Percentiles rank a stretch among this genome's conserved stretches.
phyloP scores from a whole-genome alignment of 1,140 invertebrate species.

The Bombus pascuorum region DNA sequence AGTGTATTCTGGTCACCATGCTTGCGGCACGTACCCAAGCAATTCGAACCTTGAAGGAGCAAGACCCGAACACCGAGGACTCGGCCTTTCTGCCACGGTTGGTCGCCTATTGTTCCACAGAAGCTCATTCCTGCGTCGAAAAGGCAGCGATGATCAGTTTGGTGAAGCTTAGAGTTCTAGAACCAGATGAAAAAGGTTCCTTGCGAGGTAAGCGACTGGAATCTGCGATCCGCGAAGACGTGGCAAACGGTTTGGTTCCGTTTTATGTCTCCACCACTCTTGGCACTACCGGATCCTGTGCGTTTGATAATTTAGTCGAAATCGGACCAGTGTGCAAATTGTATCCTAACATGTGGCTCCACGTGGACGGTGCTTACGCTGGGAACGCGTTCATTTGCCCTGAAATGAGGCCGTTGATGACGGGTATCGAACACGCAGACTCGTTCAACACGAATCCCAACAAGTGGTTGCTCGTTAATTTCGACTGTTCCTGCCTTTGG shows the following conservation, averaged over 20 bases:
- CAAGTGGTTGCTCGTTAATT: conserved; percentile 95
- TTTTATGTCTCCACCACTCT: conserved; percentile 93
- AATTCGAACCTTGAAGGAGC: conserved; percentile 88
- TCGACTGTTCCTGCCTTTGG: conserved; percentile 96
- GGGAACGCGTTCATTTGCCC: conserved; percentile 93
- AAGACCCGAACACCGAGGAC: conserved; percentile 82
- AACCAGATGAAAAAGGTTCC: conserved; percentile 92
- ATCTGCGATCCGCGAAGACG: conserved; percentile 89
- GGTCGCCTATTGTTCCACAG: conserved; percentile 91
- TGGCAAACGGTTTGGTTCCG: conserved; percentile 90
- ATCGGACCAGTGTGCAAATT: conserved; percentile 91
- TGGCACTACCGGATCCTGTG: conserved; percentile 92
- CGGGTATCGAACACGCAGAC: conserved; percentile 92
- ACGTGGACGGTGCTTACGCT: conserved; percentile 92
- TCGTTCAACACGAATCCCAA: conserved; percentile 97
- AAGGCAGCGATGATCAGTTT: conserved; percentile 96
- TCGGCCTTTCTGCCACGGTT: conserved; percentile 91
- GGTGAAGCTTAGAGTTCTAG: conserved; percentile 93
- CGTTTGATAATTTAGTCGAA: conserved; percentile 91
- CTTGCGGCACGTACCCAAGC: conserved; percentile 90
- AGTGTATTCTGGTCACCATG: conserved; percentile 93
- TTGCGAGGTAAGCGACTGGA: conserved; percentile 89
- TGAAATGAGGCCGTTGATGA: conserved; percentile 89
- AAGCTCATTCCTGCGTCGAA: conserved; percentile 96
- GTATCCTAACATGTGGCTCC: conserved; percentile 86